phyloP scores from a whole-genome alignment of 2,888 invertebrate species.

The Idaea aversata region DNA sequence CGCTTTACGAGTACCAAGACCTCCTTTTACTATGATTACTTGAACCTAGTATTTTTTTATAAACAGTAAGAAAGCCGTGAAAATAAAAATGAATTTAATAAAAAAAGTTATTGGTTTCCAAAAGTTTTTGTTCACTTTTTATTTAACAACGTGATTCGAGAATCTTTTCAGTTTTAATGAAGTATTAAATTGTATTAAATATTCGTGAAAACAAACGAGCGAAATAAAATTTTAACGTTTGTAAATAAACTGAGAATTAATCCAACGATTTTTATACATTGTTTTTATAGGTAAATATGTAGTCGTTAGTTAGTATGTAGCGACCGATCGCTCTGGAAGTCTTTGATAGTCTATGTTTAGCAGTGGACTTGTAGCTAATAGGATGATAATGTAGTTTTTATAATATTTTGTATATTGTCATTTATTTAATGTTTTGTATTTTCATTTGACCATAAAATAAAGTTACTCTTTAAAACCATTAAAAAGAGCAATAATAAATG shows the following conservation, averaged over 20 bases:
- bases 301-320: no score
- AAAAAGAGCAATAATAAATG: no score
- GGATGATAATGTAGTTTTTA: no score
- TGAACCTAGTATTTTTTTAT: slow-evolving; percentile 21
- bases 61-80: neutral
- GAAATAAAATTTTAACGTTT: neutral
- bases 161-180: neutral
- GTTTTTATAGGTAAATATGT: neutral
- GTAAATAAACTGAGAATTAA: neutral
- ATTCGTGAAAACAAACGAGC: neutral
- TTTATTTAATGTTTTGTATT: no score
- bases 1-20: slow-evolving; percentile 41
- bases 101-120: neutral
- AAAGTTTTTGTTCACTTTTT: neutral
- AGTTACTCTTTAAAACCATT: no score
- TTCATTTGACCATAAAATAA: no score
- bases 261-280: neutral
- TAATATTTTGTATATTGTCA: no score
- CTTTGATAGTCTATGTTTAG: no score
- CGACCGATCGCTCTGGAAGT: no score
- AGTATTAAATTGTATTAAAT: neutral
- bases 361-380: no score
- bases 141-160: neutral
- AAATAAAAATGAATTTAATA: slow-evolving; percentile 1
- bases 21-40: slow-evolving; percentile 33